Base-by-base conservation (phyloP, 2,113 vertebrate species). In the Peromyscus polionotus region DNA sequence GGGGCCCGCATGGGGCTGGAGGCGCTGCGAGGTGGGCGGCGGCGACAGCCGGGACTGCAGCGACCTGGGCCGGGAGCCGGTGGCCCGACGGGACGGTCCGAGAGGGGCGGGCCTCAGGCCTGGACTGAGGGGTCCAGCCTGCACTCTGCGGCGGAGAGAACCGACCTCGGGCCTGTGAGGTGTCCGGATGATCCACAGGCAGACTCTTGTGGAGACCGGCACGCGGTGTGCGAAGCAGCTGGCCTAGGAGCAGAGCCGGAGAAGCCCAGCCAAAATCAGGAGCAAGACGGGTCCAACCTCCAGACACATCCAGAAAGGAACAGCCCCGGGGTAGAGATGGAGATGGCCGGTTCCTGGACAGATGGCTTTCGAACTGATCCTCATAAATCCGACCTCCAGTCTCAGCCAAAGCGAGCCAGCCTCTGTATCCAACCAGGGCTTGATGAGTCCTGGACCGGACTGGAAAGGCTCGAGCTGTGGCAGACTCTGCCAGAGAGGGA, bases 31-130 rank as follows among this genome's bases (percentile, higher is more conserved):
- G 97, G 96, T n/a, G 96, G 94, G 84, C 96, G 97, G 95, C 63
- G 96, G 89, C 94, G 96, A 81, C 97, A 96, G 92, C 94, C 95
- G 22, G 97, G 59, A 84, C 98, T 95, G 94, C 97, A 98, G 96
- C 98, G 98, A 26, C 97, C 96, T 81, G 97, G 98, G 80, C 98
- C 96, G 16, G 97, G 98, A 87, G 98, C 98, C 0, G 98, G 96
- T 85, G 94, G 91, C 98, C 98, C 83, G 33, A 87, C 96, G 88
- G 92, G 91, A 95, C 95, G 97, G 98, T 97, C 98, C 75, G 98
- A 95, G 93, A 4, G 98, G 95, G 91, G 98, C 97, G 97, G 96
- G 81, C 94, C 95, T 3, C 76, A 81, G 83, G 75, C 48, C 91
- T 45, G 75, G 88, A 96, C 80, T 95, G 98, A 98, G 48, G 94